Evolutionary conservation across 2,888 invertebrate genomes (phyloP).

Genomic region (Calliscelio sp.): DNA sequence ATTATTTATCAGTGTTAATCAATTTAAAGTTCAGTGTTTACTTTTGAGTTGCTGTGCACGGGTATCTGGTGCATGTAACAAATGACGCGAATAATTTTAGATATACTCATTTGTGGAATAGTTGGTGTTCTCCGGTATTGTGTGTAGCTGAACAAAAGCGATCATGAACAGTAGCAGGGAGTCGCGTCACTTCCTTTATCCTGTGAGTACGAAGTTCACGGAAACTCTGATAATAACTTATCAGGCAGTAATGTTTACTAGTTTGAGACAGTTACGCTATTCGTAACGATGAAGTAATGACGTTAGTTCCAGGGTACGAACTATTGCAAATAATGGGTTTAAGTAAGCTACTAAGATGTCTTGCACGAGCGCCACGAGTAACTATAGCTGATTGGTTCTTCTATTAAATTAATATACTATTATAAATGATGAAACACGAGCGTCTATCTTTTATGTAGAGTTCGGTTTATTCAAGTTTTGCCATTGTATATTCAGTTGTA

Average conservation of each 20-base stretch:
- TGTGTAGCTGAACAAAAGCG: conserved; percentile 54
- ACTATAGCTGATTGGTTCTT: conserved; percentile 37
- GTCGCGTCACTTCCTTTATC: conserved; percentile 64
- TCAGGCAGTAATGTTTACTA: conserved; percentile 64
- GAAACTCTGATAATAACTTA: conserved; percentile 71
- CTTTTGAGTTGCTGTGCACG: conserved; percentile 19
- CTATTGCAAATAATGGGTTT: conserved; percentile 58
- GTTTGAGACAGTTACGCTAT: conserved; percentile 66
- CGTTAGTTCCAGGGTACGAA: conserved; percentile 52
- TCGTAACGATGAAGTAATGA: conserved; percentile 65
- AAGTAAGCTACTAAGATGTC: conserved; percentile 60
- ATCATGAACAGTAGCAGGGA: conserved; percentile 38
- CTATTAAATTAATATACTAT: conserved; percentile 41
- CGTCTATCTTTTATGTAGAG: background rate
- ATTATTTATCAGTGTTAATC: conserved; percentile 30
- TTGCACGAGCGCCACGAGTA: background rate
- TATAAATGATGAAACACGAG: conserved; percentile 33
- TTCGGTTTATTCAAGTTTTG: background rate
- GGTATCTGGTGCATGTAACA: conserved; percentile 26
- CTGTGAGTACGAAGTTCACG: conserved; percentile 61
- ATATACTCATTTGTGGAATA: conserved; percentile 45
- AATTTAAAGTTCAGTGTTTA: conserved; percentile 24
- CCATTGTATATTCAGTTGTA: background rate
- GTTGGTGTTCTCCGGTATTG: conserved; percentile 34
- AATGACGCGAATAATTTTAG: conserved; percentile 45